Percentiles rank a stretch among this genome's conserved stretches.
Conservation (phyloP, 2,888 invertebrate genomes). For the Cephus rjabovi region DNA sequence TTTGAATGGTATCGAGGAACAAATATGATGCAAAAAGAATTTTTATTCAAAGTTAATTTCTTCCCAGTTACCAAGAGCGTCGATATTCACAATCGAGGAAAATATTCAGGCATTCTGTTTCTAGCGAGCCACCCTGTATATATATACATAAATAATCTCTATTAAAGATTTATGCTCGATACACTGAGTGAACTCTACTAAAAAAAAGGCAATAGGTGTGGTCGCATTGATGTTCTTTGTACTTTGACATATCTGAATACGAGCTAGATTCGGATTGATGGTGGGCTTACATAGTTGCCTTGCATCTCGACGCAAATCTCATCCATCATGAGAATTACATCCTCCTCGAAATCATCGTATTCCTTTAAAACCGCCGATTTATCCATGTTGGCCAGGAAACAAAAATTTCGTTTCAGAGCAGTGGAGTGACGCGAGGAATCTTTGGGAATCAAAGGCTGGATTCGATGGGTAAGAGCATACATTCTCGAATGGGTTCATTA, state of each 20-base stretch:
- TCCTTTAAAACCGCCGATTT: slow-evolving; percentile 41
- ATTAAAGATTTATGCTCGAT: background rate
- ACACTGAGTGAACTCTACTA: background rate
- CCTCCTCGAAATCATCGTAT: slow-evolving; percentile 62
- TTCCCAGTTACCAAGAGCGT: background rate
- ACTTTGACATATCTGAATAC: background rate
- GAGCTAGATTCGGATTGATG: background rate
- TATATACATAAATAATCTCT: background rate
- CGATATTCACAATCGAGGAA: background rate
- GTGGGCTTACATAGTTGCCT: slow-evolving; percentile 60
- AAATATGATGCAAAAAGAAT: background rate
- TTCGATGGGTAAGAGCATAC: background rate
- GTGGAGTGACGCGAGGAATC: background rate
- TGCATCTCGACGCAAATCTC: slow-evolving; percentile 60
- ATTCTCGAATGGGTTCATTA: background rate
- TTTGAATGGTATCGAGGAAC: background rate
- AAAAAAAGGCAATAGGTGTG: background rate
- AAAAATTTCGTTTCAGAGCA: slow-evolving; percentile 14
- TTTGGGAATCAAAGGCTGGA: background rate
- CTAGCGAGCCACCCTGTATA: background rate
- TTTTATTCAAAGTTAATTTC: background rate
- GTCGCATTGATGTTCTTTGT: background rate
- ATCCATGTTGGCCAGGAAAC: slow-evolving; percentile 17
- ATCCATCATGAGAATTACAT: slow-evolving; percentile 58
- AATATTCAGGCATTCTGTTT: background rate